Conservation (phyloP, 2,113 vertebrate genomes). For the Notothenia coriiceps region DNA sequence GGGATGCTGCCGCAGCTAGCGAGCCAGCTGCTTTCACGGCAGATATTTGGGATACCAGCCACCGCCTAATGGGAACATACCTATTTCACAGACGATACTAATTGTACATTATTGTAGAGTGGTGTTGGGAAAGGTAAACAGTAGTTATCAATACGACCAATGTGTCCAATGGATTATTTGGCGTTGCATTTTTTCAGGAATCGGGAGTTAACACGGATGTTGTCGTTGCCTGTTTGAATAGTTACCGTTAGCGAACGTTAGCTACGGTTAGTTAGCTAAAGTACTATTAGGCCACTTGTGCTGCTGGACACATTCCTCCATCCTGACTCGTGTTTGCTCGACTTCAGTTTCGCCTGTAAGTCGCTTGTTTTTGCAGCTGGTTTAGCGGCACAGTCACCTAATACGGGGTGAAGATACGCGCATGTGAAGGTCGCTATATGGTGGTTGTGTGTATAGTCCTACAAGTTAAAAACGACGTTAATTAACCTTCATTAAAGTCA, state of each 20-base stretch:
- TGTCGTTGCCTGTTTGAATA: conserved; percentile 12
- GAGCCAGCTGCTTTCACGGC: conserved; percentile 53
- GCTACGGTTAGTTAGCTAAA: conserved; percentile 33
- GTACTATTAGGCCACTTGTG: conserved; percentile 17
- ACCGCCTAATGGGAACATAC: conserved; percentile 31
- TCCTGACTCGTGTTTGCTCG: conserved; percentile 58
- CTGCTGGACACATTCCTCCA: conserved; percentile 53
- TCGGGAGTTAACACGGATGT: conserved; percentile 3
- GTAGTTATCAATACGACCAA: neutral
- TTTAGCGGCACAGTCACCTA: neutral
- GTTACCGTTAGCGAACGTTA: conserved; percentile 12
- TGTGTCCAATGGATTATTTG: neutral
- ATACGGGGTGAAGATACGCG: no score
- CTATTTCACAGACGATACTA: conserved; percentile 3
- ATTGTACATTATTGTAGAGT: neutral
- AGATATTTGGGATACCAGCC: conserved; percentile 50
- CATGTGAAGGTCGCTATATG: neutral
- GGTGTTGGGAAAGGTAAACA: neutral
- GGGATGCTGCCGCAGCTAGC: conserved; percentile 50
- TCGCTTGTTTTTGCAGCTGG: conserved; percentile 37
- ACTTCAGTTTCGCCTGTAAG: conserved; percentile 25
- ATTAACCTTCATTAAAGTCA: neutral
- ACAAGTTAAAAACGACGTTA: neutral
- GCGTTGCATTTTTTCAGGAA: neutral
- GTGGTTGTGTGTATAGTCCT: neutral